These are phyloP conservation scores for Ammospiza nelsoni DNA, from an alignment of 2,113 vertebrate species.

Conservation along the genomic window DNA sequence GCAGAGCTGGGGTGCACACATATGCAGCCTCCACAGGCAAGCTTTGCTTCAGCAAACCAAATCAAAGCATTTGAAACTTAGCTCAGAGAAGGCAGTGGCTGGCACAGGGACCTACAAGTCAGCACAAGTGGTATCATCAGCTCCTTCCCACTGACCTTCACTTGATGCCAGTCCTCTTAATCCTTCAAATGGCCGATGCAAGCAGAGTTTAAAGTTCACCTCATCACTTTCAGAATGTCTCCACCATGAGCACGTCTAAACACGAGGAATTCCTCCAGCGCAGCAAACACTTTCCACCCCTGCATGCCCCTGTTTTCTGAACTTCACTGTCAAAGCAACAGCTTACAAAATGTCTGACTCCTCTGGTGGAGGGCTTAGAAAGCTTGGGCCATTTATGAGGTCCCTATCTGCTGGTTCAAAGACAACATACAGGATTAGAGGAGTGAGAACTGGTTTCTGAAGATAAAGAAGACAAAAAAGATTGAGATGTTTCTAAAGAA, in stretches of 20 bases:
- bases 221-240: not conserved
- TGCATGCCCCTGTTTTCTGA: not conserved
- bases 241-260: accelerated
- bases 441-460: not conserved
- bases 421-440: not conserved
- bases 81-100: not conserved
- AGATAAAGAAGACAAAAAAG: not conserved
- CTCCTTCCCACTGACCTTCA: not conserved
- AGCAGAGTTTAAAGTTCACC: not conserved
- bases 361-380: not conserved
- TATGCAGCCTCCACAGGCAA: not conserved
- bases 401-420: not conserved
- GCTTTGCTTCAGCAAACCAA: not conserved
- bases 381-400: not conserved
- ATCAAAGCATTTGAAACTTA: not conserved
- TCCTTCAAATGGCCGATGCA: not conserved
- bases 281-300: not conserved
- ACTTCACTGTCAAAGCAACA: not conserved
- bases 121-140: not conserved
- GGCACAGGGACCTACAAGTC: not conserved
- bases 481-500: not conserved
- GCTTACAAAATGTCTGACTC: not conserved
- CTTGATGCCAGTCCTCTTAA: not conserved
- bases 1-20: not conserved
- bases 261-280: not conserved